A percentile compares a stretch with the other conserved stretches of the same genome.
Evolutionary conservation across 1,140 invertebrate species (phyloP).

Genomic region (Chrysoperla carnea): DNA sequence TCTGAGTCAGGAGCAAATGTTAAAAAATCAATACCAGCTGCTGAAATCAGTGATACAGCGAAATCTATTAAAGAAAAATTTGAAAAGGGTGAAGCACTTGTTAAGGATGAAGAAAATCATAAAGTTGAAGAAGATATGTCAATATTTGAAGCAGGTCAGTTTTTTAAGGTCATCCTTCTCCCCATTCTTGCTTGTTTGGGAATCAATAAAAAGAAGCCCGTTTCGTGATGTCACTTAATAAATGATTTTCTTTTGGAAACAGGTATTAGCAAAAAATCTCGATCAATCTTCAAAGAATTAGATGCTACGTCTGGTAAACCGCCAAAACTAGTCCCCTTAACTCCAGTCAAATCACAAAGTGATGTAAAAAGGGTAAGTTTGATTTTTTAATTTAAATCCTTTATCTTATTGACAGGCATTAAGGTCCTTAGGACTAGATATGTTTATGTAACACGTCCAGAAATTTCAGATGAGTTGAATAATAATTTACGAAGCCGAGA

Average conservation of each 20-base stretch:
- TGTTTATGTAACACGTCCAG: no score
- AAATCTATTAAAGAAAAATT: constrained; percentile 63
- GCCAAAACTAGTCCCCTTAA: constrained; percentile 21
- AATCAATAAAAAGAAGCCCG: no score
- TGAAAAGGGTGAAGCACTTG: constrained; percentile 55
- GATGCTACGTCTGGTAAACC: constrained; percentile 43
- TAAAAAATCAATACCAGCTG: constrained; percentile 9
- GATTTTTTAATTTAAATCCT: no score
- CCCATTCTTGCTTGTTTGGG: no score
- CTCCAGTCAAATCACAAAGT: constrained; percentile 19
- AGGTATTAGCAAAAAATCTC: constrained; percentile 75
- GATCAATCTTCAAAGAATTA: constrained; percentile 68
- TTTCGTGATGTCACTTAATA: no score
- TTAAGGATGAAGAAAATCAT: constrained; percentile 35
- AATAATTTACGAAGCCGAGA: no score
- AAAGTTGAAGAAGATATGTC: constrained; percentile 53
- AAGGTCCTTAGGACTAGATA: no score
- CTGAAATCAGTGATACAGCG: constrained; percentile 39
- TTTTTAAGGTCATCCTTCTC: no score
- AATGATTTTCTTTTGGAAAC: constrained; percentile 2
- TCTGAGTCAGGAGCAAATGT: constrained; percentile 25
- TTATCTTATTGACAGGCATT: no score
- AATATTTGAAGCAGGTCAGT: constrained; percentile 63
- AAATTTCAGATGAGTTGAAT: no score
- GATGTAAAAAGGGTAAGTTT: constrained; percentile 8